Percentiles rank a stretch among this genome's conserved stretches.
Conservation (phyloP, 2,888 invertebrate genomes). For the Caenorhabditis virilis region DNA sequence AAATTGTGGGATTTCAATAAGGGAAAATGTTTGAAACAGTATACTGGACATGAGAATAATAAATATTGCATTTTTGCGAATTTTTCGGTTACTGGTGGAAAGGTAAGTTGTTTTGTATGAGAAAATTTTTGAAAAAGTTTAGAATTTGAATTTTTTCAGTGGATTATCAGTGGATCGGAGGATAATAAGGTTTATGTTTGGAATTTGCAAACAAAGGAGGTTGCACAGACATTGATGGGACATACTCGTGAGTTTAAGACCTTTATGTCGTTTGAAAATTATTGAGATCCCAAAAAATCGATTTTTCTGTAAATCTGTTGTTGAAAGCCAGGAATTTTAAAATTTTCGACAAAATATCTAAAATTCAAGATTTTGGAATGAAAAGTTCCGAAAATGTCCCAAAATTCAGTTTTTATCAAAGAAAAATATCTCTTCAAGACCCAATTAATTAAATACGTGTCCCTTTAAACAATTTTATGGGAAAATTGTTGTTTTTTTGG, state of each 20-base stretch:
- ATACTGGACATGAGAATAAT: conserved; percentile 96
- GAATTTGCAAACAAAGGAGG: conserved; percentile 99
- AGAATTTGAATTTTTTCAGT: conserved; percentile 75
- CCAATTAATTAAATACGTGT: too few relatives aligned
- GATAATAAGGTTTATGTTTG: conserved; percentile 98
- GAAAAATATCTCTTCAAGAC: neutral
- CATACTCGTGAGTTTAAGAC: conserved; percentile 83
- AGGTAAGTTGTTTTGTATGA: conserved; percentile 74
- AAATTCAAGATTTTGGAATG: neutral
- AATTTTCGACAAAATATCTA: neutral
- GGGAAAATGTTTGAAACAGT: conserved; percentile 96
- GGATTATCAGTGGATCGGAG: conserved; percentile 99
- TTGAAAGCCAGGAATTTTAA: too few relatives aligned
- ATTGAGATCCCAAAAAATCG: too few relatives aligned
- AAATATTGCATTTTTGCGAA: conserved; percentile 99
- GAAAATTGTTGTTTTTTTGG: too few relatives aligned
- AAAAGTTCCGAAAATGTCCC: neutral
- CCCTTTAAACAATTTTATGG: too few relatives aligned
- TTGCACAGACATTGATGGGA: conserved; percentile 94
- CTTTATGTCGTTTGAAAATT: too few relatives aligned
- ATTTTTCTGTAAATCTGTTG: too few relatives aligned
- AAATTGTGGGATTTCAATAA: conserved; percentile 99
- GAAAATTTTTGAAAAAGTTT: conserved; percentile 4
- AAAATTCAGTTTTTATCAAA: neutral
- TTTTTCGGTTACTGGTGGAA: conserved; percentile 98